Conservation (phyloP, 1,140 invertebrate genomes). For the Neoseiulus cucumeris region DNA sequence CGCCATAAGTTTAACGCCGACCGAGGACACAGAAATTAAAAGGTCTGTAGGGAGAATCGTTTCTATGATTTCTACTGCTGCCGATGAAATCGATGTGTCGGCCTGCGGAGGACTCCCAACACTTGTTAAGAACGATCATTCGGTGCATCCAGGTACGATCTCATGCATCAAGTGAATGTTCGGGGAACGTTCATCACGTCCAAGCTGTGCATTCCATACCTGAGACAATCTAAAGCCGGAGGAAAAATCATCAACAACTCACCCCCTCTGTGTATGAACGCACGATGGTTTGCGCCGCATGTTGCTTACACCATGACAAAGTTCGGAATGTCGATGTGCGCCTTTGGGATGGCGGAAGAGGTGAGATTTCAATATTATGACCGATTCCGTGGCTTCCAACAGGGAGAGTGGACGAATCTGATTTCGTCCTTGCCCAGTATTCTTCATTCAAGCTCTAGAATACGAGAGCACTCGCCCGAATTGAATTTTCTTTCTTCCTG, state of each 20-base stretch:
- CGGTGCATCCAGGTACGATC: conserved; percentile 46
- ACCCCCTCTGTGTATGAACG: conserved; percentile 72
- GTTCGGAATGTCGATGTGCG: conserved; percentile 98
- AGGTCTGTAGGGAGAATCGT: no score
- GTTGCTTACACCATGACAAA: conserved; percentile 96
- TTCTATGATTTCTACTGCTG: no score
- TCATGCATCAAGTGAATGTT: conserved; percentile 79
- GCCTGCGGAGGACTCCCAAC: no score
- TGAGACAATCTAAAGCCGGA: conserved; percentile 69
- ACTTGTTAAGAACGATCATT: no score
- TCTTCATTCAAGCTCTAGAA: no score
- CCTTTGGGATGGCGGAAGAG: conserved; percentile 83
- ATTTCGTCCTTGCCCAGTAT: no score
- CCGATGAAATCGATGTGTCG: no score
- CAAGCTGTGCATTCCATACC: conserved; percentile 69
- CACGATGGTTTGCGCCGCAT: conserved; percentile 77
- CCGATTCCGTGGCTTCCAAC: no score
- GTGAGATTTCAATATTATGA: neutral
- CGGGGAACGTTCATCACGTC: conserved; percentile 72
- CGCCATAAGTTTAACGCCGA: conserved; percentile 75
- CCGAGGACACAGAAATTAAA: conserved; percentile 78
- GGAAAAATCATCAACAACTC: conserved; percentile 82
- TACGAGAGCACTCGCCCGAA: no score
- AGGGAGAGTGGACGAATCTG: no score
- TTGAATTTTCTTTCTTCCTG: no score